Conservation (phyloP, 2,888 invertebrate genomes). For the Fragum whitleyi region DNA sequence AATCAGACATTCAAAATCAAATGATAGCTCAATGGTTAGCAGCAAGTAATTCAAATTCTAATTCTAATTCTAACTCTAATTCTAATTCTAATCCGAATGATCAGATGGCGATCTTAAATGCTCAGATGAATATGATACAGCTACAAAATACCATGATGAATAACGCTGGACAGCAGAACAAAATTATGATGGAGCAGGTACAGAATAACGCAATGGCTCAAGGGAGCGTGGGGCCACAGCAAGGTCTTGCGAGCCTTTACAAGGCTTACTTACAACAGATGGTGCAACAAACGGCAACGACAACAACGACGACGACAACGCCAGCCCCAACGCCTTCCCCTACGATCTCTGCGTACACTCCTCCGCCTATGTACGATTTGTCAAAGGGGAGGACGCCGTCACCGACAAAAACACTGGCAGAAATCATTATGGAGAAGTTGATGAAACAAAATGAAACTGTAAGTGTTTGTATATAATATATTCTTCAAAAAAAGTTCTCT, state of each 20-base stretch:
- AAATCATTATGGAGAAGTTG: slow-evolving; percentile 16
- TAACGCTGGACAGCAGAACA: neutral
- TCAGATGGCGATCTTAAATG: neutral
- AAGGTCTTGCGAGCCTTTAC: slow-evolving; percentile 6
- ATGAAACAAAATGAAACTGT: slow-evolving; percentile 3
- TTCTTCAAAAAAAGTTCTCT: too few relatives aligned
- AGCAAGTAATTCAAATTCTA: neutral
- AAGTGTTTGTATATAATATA: neutral
- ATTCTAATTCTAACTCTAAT: neutral
- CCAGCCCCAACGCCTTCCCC: slow-evolving; percentile 8
- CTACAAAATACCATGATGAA: slow-evolving; percentile 1
- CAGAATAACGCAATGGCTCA: neutral
- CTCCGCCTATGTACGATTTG: neutral
- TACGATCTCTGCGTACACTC: slow-evolving; percentile 8
- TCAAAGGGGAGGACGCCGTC: neutral
- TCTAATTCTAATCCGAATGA: neutral
- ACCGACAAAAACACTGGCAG: slow-evolving; percentile 11
- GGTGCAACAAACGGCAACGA: slow-evolving; percentile 2
- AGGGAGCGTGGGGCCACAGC: slow-evolving; percentile 3
- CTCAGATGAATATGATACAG: slow-evolving; percentile 11
- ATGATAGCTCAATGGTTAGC: neutral
- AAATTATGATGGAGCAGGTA: neutral
- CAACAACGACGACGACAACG: slow-evolving; percentile 17
- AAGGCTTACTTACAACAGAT: neutral
- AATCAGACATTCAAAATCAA: neutral